Evolutionary conservation across 2,113 vertebrate species (phyloP).

Genomic region (mouse (Mus musculus)): DNA sequence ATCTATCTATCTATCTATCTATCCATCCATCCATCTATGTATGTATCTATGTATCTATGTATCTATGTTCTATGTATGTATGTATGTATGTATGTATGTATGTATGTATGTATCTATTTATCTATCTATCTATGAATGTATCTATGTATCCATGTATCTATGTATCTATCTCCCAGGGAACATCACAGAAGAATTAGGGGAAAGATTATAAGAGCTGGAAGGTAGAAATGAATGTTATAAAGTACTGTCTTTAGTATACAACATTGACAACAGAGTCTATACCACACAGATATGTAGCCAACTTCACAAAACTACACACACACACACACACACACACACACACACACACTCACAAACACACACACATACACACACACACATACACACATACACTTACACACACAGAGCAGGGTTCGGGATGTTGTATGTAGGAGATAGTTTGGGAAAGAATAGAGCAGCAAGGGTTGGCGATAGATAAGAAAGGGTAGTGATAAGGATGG

Average conservation of each 20-base stretch:
- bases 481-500: not conserved
- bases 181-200: not conserved
- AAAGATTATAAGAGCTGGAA: not conserved
- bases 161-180: not conserved
- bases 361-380: no score
- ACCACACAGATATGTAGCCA: not conserved
- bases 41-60: no score
- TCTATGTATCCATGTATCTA: no score
- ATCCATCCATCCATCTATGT: no score
- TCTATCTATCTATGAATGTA: no score
- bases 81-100: no score
- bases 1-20: no score
- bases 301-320: not conserved
- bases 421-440: not conserved
- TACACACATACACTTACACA: no score
- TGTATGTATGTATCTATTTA: no score
- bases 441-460: not conserved
- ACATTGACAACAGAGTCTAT: not conserved
- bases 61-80: no score
- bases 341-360: no score
- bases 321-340: not conserved
- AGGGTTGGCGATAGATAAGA: not conserved
- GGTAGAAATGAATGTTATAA: not conserved
- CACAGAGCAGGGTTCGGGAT: not conserved
- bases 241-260: not conserved